Base-by-base conservation (phyloP, 2,888 invertebrate species). In the Megalurothrips usitatus region DNA sequence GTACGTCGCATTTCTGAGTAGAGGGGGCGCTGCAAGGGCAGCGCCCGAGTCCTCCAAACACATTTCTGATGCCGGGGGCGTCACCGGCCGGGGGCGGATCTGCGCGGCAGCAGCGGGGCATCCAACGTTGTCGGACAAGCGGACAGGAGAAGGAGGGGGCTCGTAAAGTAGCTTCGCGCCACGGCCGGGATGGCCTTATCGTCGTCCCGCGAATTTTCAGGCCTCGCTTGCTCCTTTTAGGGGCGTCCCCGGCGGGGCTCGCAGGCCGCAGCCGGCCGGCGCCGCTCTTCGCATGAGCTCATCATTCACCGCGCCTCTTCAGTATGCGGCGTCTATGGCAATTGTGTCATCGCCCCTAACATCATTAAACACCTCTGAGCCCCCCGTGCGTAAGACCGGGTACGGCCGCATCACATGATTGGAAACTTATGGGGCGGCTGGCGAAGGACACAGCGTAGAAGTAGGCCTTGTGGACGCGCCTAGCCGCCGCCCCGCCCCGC, bases 331-430 rank as follows among this genome's bases (percentile, higher is more conserved):
- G 34, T 43, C 34, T 43, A n/a, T n/a, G 34, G 6, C 2, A 43
- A 43, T 43, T 43, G 34, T 43, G 34, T 43, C 34, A 43, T 43
- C 34, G 34, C 34, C 6, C 34, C 23, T 75, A 75, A 75, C 68
- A 26, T 75, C 68, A 26, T 75, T 75, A 75, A 75, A 75, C 68
- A 75, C 23, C 68, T 26, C 68, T 26, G 26, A n/a, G n/a, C n/a
- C n/a, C n/a, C 34, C 34, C 34, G 34, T 43, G 34, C 34, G 34
- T 6, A 43, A 43, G 34, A 2, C 34, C 34, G 58, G 58, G 14
- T 58, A 17, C 14, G 58, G n/a, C n/a, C n/a, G 52, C 14, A 52
- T 52, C 12, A 52, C 12, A 52, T 52, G 52, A 52, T 52, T 52
- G 52, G 58, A 17, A 58, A 58, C 58, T 58, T n/a, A 58, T 58